phyloP scores from a whole-genome alignment of 1,140 invertebrate species.

The Formica exsecta region DNA sequence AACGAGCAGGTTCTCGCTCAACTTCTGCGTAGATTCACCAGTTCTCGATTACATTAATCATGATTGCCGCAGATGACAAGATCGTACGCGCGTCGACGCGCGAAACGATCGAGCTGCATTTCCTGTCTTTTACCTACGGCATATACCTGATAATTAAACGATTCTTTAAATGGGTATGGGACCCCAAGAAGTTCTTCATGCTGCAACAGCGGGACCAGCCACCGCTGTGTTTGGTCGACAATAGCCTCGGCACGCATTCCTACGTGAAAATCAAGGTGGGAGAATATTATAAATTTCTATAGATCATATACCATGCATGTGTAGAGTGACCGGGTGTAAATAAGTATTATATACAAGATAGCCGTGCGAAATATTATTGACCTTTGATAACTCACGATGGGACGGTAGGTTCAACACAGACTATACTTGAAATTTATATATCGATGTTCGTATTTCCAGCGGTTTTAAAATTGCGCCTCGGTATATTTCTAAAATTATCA shows the following conservation, averaged over 20 bases:
- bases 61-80: slow-evolving; percentile 69
- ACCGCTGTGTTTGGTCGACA: slow-evolving; percentile 88
- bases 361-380: slow-evolving; percentile 29
- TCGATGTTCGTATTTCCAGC: background rate
- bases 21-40: background rate
- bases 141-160: slow-evolving; percentile 86
- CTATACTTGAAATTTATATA: background rate
- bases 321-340: too few relatives aligned
- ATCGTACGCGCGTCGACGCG: slow-evolving; percentile 86
- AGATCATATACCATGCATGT: background rate
- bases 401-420: background rate
- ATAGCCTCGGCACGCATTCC: slow-evolving; percentile 88
- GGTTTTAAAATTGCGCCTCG: background rate
- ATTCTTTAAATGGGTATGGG: slow-evolving; percentile 86
- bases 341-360: slow-evolving; percentile 11
- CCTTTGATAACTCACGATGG: slow-evolving; percentile 45
- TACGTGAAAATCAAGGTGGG: slow-evolving; percentile 90
- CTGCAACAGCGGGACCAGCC: slow-evolving; percentile 87
- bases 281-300: background rate
- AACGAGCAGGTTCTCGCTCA: background rate
- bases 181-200: slow-evolving; percentile 85
- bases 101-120: slow-evolving; percentile 85
- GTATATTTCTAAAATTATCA: background rate
- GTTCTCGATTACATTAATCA: slow-evolving; percentile 8
- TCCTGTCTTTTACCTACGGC: slow-evolving; percentile 86